Conservation (phyloP, 2,888 invertebrate genomes). For the Zhuqinia jingwanae region DNA sequence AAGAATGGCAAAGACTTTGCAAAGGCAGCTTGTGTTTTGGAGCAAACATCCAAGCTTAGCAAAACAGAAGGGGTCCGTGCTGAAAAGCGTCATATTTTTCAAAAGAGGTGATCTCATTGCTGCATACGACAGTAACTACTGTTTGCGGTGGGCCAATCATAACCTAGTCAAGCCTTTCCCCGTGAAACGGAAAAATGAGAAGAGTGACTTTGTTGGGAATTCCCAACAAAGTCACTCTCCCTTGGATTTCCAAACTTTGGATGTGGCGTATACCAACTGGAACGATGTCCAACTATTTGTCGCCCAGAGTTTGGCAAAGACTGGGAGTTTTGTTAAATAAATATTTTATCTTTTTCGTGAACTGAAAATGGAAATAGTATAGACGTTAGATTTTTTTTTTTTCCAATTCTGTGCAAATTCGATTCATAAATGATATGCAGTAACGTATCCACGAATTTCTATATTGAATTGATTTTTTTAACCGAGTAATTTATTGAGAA, state of each 20-base stretch:
- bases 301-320: neutral
- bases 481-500: too few relatives aligned
- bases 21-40: neutral
- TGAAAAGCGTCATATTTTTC: neutral
- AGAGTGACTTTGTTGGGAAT: conserved; percentile 80
- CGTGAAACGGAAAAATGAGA: neutral
- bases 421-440: too few relatives aligned
- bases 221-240: too few relatives aligned
- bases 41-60: neutral
- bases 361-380: too few relatives aligned
- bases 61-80: neutral
- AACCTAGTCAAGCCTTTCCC: neutral
- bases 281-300: neutral
- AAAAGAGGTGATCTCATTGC: neutral
- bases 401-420: too few relatives aligned
- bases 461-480: too few relatives aligned
- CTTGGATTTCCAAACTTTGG: conserved; percentile 41
- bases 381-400: too few relatives aligned
- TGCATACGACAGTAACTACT: neutral
- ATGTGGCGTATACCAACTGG: neutral
- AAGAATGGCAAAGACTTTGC: neutral
- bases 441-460: too few relatives aligned
- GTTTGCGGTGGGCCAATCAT: neutral
- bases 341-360: too few relatives aligned
- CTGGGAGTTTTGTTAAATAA: conserved; percentile 1